These are phyloP conservation scores for Apistogramma diplotaenia DNA, from an alignment of 2,113 vertebrate species.

Conservation along the genomic window DNA sequence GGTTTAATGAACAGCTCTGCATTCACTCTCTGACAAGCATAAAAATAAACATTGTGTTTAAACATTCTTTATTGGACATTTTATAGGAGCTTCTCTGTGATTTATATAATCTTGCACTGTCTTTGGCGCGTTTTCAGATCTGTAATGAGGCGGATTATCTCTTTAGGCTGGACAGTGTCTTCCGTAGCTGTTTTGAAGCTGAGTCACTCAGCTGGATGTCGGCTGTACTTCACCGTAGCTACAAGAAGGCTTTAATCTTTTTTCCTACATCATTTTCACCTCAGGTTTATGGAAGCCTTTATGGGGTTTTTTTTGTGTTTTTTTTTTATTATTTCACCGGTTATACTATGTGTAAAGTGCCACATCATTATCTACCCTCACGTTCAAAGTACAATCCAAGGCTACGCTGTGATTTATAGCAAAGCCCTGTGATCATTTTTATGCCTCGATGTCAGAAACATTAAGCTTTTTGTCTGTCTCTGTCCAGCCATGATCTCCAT, in stretches of 20 bases:
- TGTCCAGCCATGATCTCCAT: neutral
- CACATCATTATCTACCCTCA: neutral
- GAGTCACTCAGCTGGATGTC: slow-evolving; percentile 40
- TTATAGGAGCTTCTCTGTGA: neutral
- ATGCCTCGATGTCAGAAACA: neutral
- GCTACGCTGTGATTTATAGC: neutral
- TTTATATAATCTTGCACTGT: neutral
- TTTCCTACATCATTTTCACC: neutral
- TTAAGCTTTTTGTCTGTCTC: neutral
- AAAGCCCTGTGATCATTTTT: neutral
- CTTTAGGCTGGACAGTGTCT: slow-evolving; percentile 54
- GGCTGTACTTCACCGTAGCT: slow-evolving; percentile 46
- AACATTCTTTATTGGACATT: neutral
- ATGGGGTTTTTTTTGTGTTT: neutral
- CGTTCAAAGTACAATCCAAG: neutral
- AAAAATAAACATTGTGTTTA: neutral
- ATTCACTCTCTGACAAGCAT: neutral
- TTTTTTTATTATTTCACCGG: neutral
- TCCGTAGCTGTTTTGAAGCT: slow-evolving; percentile 20
- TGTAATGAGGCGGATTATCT: slow-evolving; percentile 39
- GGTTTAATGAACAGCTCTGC: neutral
- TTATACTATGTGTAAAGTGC: neutral
- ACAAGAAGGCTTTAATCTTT: slow-evolving; percentile 36
- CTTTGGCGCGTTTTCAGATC: slow-evolving; percentile 24
- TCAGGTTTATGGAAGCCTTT: neutral